These are phyloP conservation scores for Xiphophorus maculatus DNA, from an alignment of 2,113 vertebrate genomes.

Conservation along the genomic window DNA sequence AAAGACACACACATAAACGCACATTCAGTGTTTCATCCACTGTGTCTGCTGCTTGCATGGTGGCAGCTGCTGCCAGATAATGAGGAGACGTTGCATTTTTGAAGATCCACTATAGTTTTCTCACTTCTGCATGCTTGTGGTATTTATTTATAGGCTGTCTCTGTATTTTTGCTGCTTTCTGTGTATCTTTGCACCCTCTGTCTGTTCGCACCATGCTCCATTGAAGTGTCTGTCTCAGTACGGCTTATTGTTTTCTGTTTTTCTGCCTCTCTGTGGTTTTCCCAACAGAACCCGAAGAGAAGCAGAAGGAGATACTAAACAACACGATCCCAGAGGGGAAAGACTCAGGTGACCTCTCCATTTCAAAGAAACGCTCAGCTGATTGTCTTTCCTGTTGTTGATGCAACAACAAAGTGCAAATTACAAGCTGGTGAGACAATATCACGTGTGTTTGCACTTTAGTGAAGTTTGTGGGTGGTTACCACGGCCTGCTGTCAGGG, in stretches of 20 bases:
- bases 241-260: constrained; percentile 25
- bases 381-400: constrained; percentile 10
- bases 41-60: constrained; percentile 16
- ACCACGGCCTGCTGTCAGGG: constrained; percentile 96
- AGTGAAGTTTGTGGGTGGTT: constrained; percentile 89
- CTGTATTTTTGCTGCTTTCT: constrained; percentile 5
- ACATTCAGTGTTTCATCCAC: constrained; percentile 2
- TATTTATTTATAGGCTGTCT: constrained; percentile 14
- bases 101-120: constrained; percentile 40
- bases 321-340: constrained; percentile 75
- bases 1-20: constrained; percentile 29
- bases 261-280: constrained; percentile 23
- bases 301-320: constrained; percentile 74
- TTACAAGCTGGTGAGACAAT: constrained; percentile 4
- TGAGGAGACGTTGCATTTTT: constrained; percentile 56
- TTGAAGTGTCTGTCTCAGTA: constrained; percentile 6
- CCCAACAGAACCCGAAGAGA: constrained; percentile 71
- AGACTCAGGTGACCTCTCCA: constrained; percentile 68
- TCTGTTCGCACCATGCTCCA: constrained; percentile 13
- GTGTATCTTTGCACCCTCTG: constrained; percentile 35
- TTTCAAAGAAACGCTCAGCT: constrained; percentile 33
- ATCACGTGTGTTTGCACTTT: constrained; percentile 10
- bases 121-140: background rate
- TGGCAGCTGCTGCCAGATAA: constrained; percentile 63
- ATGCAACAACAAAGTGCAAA: background rate